Percentiles rank a stretch among this genome's conserved stretches.
Evolutionary conservation across 2,797 vertebrate genomes (phyloP).

Genomic region (Lithobates sylvaticus): DNA sequence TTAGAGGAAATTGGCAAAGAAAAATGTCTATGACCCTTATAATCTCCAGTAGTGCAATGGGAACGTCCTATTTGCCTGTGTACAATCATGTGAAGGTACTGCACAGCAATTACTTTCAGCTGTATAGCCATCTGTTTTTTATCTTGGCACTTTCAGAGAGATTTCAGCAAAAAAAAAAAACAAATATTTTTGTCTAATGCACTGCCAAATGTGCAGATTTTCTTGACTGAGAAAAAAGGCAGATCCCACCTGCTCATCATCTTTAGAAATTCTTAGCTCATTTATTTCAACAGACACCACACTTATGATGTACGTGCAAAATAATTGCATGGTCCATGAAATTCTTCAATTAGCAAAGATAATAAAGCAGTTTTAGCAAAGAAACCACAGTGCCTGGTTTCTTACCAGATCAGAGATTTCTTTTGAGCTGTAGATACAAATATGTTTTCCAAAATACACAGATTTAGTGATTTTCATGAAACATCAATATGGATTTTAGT

Average conservation of each 20-base stretch:
- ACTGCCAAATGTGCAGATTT: slow-evolving; percentile 41
- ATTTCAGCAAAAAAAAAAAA: slow-evolving; percentile 19
- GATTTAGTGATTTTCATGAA: slow-evolving; percentile 52
- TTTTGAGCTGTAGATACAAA: slow-evolving; percentile 30
- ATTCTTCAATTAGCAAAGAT: slow-evolving; percentile 31
- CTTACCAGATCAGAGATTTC: slow-evolving; percentile 16
- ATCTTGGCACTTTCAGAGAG: slow-evolving; percentile 34
- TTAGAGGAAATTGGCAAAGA: not conserved
- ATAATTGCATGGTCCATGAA: slow-evolving; percentile 41
- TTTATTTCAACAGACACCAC: slow-evolving; percentile 25
- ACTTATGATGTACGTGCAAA: slow-evolving; percentile 34
- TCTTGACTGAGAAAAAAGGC: slow-evolving; percentile 3
- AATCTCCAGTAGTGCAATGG: not conserved
- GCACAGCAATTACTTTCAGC: slow-evolving; percentile 19
- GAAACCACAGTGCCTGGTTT: not conserved
- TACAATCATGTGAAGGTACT: not conserved
- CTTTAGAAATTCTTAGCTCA: slow-evolving; percentile 31
- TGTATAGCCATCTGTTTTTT: slow-evolving; percentile 40
- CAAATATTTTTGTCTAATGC: slow-evolving; percentile 40
- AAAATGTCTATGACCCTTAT: slow-evolving; percentile 1
- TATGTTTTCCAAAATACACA: slow-evolving; percentile 44
- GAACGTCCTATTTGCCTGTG: not conserved
- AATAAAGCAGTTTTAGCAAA: slow-evolving; percentile 34
- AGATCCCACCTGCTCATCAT: slow-evolving; percentile 35
- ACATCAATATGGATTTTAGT: slow-evolving; percentile 61